Evolutionary conservation across 1,140 invertebrate species (phyloP).

Genomic region (Druon quercuslanigerum): DNA sequence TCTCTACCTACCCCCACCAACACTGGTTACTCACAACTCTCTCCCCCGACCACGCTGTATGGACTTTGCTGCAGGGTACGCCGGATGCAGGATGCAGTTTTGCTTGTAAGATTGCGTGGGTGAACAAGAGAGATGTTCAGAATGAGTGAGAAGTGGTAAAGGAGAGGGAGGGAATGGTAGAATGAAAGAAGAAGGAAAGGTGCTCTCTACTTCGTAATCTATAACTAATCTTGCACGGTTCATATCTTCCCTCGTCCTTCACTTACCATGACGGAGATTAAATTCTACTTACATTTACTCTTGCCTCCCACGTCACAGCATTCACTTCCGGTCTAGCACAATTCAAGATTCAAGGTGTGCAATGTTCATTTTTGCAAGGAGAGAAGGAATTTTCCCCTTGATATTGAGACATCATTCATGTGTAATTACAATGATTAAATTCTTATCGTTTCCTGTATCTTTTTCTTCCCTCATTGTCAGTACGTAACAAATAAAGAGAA

Average conservation of each 20-base stretch:
- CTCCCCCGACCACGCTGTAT: constrained; percentile 49
- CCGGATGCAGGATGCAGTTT: constrained; percentile 47
- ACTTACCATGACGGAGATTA: constrained; percentile 46
- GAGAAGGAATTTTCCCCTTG: constrained; percentile 12
- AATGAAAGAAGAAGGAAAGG: neutral
- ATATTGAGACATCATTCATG: constrained; percentile 28
- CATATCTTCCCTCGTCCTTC: constrained; percentile 50
- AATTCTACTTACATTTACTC: constrained; percentile 33
- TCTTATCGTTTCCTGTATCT: constrained; percentile 13
- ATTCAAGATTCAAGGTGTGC: constrained; percentile 16
- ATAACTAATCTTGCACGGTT: neutral
- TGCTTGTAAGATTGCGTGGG: constrained; percentile 51
- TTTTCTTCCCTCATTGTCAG: constrained; percentile 23
- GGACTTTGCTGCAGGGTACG: constrained; percentile 49
- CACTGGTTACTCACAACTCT: constrained; percentile 50
- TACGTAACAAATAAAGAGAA: constrained; percentile 4
- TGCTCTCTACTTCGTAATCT: constrained; percentile 44
- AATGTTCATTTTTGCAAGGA: neutral
- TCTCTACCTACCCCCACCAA: constrained; percentile 54
- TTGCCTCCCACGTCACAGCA: constrained; percentile 35
- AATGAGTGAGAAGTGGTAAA: neutral
- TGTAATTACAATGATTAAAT: constrained; percentile 28
- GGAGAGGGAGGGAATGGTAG: neutral
- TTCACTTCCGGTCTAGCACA: constrained; percentile 39
- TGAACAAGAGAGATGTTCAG: constrained; percentile 40